Conservation (phyloP, 2,797 vertebrate genomes). For the Sebastes minor region DNA sequence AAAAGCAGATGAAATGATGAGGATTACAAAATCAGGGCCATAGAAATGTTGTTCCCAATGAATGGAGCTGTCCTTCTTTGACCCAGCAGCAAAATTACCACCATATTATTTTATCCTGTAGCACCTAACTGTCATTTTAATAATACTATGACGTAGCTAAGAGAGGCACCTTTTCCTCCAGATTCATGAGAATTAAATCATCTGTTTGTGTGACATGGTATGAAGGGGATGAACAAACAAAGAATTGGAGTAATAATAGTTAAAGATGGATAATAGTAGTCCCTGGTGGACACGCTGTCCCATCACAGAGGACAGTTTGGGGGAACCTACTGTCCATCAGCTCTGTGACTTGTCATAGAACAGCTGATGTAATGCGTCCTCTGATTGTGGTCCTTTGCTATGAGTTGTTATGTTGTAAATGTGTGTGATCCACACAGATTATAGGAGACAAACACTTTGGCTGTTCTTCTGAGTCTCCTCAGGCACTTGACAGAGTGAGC, state of each 20-base stretch:
- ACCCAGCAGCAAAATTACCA: background rate
- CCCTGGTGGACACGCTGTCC: background rate
- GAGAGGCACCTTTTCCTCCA: background rate
- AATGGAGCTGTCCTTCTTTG: background rate
- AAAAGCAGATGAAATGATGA: background rate
- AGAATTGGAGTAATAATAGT: background rate
- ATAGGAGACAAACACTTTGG: constrained; percentile 53
- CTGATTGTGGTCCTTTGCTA: background rate
- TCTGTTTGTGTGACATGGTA: background rate
- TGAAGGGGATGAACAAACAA: background rate
- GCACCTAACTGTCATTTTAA: background rate
- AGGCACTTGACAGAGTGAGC: constrained; percentile 60
- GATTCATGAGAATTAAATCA: background rate
- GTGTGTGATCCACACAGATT: constrained; percentile 54
- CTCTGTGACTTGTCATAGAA: background rate
- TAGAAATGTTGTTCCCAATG: background rate
- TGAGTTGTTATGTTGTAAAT: constrained; percentile 24
- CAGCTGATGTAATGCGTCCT: constrained; percentile 3
- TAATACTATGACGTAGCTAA: background rate
- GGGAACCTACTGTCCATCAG: background rate
- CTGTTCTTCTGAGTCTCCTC: constrained; percentile 58
- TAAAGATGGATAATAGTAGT: background rate
- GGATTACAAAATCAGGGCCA: background rate
- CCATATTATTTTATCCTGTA: background rate
- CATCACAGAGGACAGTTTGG: background rate